phyloP scores from a whole-genome alignment of 2,797 vertebrate species.

The Semaprochilodus insignis region DNA sequence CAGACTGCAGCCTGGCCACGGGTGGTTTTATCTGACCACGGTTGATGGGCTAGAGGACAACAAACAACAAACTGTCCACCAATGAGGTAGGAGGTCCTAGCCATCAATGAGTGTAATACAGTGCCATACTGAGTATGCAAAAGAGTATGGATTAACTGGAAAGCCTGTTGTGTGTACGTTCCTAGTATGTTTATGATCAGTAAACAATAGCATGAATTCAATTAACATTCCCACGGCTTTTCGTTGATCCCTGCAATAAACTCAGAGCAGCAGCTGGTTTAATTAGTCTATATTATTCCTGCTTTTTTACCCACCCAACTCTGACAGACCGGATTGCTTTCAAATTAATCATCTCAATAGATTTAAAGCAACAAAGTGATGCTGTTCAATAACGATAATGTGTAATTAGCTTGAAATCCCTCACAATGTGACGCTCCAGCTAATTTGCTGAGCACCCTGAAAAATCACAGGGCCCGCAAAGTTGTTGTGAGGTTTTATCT shows the following conservation, averaged over 20 bases:
- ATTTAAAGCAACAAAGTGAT: constrained; percentile 68
- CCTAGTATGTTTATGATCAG: constrained; percentile 76
- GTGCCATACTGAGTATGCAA: not conserved
- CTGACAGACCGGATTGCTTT: constrained; percentile 71
- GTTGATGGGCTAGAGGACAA: no score
- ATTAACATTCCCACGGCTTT: constrained; percentile 74
- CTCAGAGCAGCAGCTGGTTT: constrained; percentile 68
- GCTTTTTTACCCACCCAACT: constrained; percentile 68
- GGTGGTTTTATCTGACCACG: no score
- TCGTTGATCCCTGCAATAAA: constrained; percentile 77
- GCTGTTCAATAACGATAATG: constrained; percentile 49
- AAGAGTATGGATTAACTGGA: not conserved
- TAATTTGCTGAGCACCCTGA: constrained; percentile 33
- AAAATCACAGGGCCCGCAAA: not conserved
- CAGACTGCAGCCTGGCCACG: no score
- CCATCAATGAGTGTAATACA: not conserved
- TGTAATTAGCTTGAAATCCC: constrained; percentile 53
- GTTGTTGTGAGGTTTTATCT: constrained; percentile 34
- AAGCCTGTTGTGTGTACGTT: constrained; percentile 22
- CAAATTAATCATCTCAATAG: constrained; percentile 79
- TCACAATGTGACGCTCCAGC: constrained; percentile 7
- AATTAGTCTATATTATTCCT: constrained; percentile 72
- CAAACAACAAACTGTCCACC: not conserved
- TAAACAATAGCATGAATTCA: constrained; percentile 80
- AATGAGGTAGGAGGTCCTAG: not conserved